Percentiles rank a stretch among this genome's conserved stretches.
These are phyloP conservation scores for Campoplex capitator DNA, from an alignment of 2,888 invertebrate species.

Conservation along the genomic window DNA sequence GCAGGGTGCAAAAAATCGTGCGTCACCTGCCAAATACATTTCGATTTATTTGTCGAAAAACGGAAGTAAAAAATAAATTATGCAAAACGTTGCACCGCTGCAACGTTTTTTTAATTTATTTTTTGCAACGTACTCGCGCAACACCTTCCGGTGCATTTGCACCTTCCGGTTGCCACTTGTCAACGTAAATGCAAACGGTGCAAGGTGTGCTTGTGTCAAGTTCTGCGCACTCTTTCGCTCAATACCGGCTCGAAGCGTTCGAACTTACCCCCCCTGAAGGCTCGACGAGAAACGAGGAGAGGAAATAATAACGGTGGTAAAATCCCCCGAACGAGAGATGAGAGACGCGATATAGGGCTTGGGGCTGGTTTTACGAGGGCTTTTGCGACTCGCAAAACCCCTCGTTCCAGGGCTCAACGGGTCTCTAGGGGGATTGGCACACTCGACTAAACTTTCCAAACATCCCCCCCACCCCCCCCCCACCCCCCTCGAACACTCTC, in stretches of 20 bases:
- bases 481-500: neutral
- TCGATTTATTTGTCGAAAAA: neutral
- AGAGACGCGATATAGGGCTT: neutral
- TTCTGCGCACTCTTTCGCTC: neutral
- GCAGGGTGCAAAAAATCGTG: slow-evolving; percentile 14
- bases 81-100: slow-evolving; percentile 27
- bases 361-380: neutral
- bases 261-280: neutral
- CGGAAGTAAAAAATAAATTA: slow-evolving; percentile 47
- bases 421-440: neutral
- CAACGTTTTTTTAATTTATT: too few relatives aligned
- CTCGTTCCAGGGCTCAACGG: neutral
- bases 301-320: neutral
- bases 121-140: neutral
- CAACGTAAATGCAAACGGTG: slow-evolving; percentile 9
- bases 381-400: neutral
- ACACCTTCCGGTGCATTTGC: slow-evolving; percentile 50
- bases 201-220: slow-evolving; percentile 38
- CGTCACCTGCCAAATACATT: slow-evolving; percentile 47
- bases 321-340: neutral
- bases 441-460: neutral
- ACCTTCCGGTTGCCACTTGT: neutral
- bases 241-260: neutral
- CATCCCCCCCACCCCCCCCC: neutral
- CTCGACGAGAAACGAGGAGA: neutral